These are phyloP conservation scores for Bradypus variegatus DNA, from an alignment of 2,797 vertebrate genomes.

Conservation along the genomic window DNA sequence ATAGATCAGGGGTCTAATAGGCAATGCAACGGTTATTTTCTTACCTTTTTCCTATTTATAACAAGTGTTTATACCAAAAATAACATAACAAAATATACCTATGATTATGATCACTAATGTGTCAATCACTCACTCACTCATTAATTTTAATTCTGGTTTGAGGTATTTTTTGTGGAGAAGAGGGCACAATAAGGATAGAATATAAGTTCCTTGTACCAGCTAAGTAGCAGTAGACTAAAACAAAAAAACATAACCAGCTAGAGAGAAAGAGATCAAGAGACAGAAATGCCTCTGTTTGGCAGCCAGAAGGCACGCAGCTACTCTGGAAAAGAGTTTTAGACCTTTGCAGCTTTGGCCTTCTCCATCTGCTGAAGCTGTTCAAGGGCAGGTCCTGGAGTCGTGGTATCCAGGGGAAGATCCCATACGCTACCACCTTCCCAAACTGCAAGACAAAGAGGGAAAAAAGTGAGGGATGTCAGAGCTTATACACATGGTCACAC, in stretches of 20 bases:
- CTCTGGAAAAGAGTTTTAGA: slow-evolving; percentile 66
- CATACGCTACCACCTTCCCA: slow-evolving; percentile 98
- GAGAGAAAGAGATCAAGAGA: neutral
- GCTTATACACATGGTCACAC: neutral
- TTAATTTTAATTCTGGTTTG: slow-evolving; percentile 17
- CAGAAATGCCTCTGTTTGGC: neutral
- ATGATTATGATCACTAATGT: neutral
- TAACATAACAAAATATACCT: neutral
- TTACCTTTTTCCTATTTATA: neutral
- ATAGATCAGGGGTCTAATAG: neutral
- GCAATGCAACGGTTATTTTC: neutral
- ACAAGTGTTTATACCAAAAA: neutral
- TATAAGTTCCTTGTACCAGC: neutral
- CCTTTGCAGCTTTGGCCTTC: slow-evolving; percentile 94
- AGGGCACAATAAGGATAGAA: neutral
- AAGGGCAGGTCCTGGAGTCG: slow-evolving; percentile 88
- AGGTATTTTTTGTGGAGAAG: neutral
- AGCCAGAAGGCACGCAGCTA: neutral
- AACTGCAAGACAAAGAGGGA: slow-evolving; percentile 72
- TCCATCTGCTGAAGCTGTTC: slow-evolving; percentile 98
- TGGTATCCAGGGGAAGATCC: slow-evolving; percentile 94
- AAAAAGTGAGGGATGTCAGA: neutral
- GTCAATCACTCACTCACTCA: neutral
- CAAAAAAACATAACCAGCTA: neutral
- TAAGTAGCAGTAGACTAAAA: neutral